Conservation (phyloP, 2,888 invertebrate genomes). For the Dascillus cervinus region DNA sequence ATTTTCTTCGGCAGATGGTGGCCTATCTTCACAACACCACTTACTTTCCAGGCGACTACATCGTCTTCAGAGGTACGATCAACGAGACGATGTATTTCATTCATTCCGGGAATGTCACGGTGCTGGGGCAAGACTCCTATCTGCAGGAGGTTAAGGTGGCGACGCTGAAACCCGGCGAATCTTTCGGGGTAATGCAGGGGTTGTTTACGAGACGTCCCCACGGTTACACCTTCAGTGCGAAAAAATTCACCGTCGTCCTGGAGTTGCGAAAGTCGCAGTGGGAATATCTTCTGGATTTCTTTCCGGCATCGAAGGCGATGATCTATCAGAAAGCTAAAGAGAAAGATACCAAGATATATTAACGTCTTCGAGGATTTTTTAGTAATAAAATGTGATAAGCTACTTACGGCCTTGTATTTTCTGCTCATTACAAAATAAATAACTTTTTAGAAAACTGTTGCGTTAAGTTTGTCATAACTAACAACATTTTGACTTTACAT, state of each 20-base stretch:
- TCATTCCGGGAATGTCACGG: slow-evolving; percentile 8
- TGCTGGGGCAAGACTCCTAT: slow-evolving; percentile 7
- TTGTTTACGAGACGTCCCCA: slow-evolving; percentile 7
- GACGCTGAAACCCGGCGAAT: slow-evolving; percentile 5
- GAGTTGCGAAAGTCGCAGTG: slow-evolving; percentile 6
- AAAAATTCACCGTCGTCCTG: slow-evolving; percentile 4
- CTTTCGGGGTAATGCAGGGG: slow-evolving; percentile 11
- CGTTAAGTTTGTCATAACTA: too few relatives aligned
- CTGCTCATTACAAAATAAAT: too few relatives aligned
- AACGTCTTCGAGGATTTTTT: too few relatives aligned
- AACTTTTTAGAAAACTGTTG: too few relatives aligned
- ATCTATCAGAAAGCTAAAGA: too few relatives aligned
- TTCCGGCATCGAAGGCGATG: slow-evolving; percentile 10
- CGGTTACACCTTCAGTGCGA: slow-evolving; percentile 7
- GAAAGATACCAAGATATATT: too few relatives aligned
- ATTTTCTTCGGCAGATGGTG: slow-evolving; percentile 10
- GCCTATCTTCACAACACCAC: slow-evolving; percentile 4
- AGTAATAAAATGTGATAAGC: too few relatives aligned
- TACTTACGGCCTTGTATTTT: too few relatives aligned
- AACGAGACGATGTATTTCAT: slow-evolving; percentile 13
- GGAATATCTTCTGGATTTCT: slow-evolving; percentile 12
- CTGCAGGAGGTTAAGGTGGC: slow-evolving; percentile 6
- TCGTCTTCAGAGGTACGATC: slow-evolving; percentile 11
- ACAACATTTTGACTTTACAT: too few relatives aligned
- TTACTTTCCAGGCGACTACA: slow-evolving; percentile 10